phyloP scores from a whole-genome alignment of 2,888 invertebrate species.

The Chelonus formosanus region DNA sequence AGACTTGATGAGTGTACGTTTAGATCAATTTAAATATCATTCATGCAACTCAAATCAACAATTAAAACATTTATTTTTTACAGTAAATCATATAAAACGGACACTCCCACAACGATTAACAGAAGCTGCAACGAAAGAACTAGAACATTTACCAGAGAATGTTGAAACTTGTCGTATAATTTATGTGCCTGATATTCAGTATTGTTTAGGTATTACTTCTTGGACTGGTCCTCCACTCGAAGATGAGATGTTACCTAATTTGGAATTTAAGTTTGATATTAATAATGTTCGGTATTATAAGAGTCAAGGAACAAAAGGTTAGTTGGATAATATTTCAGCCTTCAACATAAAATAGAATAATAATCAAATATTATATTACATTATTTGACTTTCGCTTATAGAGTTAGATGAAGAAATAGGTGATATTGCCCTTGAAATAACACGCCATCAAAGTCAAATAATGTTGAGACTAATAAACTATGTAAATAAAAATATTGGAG shows the following conservation, averaged over 20 bases:
- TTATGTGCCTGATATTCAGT: slow-evolving; percentile 81
- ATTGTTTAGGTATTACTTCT: slow-evolving; percentile 78
- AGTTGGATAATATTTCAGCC: slow-evolving; percentile 11
- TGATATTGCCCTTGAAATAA: slow-evolving; percentile 81
- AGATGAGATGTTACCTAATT: slow-evolving; percentile 71
- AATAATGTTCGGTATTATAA: slow-evolving; percentile 77
- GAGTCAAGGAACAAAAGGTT: slow-evolving; percentile 73
- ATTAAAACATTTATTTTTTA: slow-evolving; percentile 38
- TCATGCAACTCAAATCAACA: slow-evolving; percentile 45
- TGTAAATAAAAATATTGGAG: slow-evolving; percentile 70
- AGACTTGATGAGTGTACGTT: slow-evolving; percentile 77
- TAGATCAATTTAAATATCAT: not conserved
- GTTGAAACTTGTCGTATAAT: slow-evolving; percentile 75
- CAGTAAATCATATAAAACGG: slow-evolving; percentile 76
- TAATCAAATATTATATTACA: not conserved
- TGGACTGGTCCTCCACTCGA: slow-evolving; percentile 67
- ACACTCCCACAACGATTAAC: slow-evolving; percentile 78
- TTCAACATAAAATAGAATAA: too few species aligned
- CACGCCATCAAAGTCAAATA: slow-evolving; percentile 81
- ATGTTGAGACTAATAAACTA: slow-evolving; percentile 74
- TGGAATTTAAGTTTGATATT: slow-evolving; percentile 78
- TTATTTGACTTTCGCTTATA: slow-evolving; percentile 22
- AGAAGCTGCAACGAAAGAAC: slow-evolving; percentile 75
- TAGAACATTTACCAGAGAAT: slow-evolving; percentile 72
- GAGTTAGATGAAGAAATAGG: slow-evolving; percentile 75